Evolutionary conservation across 2,888 invertebrate genomes (phyloP), one percentile per base, ranked within the genome.

Genomic region (Salticus scenicus): DNA sequence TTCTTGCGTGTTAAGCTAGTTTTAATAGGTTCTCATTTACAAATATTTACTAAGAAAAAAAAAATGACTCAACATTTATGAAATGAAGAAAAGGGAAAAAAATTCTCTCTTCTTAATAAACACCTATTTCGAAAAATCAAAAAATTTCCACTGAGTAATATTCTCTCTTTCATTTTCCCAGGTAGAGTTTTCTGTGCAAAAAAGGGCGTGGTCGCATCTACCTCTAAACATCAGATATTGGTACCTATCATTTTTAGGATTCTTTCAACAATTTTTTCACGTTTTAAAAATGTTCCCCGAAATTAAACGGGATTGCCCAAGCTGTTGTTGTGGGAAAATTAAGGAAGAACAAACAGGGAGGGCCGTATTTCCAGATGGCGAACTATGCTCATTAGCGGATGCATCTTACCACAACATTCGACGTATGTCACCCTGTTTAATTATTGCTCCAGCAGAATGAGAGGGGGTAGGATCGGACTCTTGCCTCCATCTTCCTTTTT

Each of bases 381-480:
- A 72, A 63, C 77, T 51, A 37, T 63, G 74, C 86, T 80, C 79
- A 86, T 85, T 85, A 85, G 84, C 30, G 83, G 27, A 28, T 37
- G 66, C 70, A 42, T 64, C 47, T 71, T 47, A 76, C 70, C 80
- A 51, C 37, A 75, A 79, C 78, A 24, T 77, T 74, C 37, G 78
- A 84, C 86, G 75, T 80, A 71, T 86, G 86, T 86, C 86, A 86
- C 79, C 86, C 75, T 64, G 70, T 76, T 86, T 86, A 86, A 86
- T 86, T 86, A 86, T 86, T 86, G 80, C 80, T 71, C 66, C 67
- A 75, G 66, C 37, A 41, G 51, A 67, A 70, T 28, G 27, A 8
- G 66, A 51, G 27, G 69, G n/a, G 27, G 24, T 64, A 37, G 71
- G 33, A 37, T 57, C 41, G 27, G 75, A 66, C 24, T 28, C 28